Percentiles rank a stretch among this genome's conserved stretches.
These are phyloP conservation scores for Panonychus citri DNA, from an alignment of 1,140 invertebrate genomes.

Conservation along the genomic window DNA sequence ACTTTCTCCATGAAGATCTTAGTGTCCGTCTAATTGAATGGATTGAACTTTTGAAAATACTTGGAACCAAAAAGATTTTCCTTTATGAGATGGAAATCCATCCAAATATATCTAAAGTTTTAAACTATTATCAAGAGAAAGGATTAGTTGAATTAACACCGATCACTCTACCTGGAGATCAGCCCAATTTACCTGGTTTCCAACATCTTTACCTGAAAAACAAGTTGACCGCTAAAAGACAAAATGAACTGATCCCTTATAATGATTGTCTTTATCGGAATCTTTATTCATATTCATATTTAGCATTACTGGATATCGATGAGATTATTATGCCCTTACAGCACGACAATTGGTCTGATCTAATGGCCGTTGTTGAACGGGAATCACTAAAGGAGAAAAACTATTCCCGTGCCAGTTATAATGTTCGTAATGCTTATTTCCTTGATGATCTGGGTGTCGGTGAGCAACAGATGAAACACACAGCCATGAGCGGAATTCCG, in stretches of 20 bases:
- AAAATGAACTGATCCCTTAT: constrained; percentile 86
- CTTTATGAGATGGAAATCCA: constrained; percentile 76
- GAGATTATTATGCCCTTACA: constrained; percentile 80
- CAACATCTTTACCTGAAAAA: constrained; percentile 69
- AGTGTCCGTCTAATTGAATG: constrained; percentile 76
- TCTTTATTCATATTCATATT: constrained; percentile 67
- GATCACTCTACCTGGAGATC: constrained; percentile 63
- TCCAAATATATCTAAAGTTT: constrained; percentile 65
- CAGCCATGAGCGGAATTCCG: constrained; percentile 35
- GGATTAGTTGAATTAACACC: constrained; percentile 60
- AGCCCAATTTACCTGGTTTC: constrained; percentile 64
- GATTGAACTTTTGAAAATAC: constrained; percentile 59
- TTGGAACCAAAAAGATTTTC: constrained; percentile 78
- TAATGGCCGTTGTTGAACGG: constrained; percentile 43
- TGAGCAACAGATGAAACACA: constrained; percentile 16
- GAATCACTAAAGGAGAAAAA: constrained; percentile 35
- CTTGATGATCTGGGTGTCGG: constrained; percentile 46
- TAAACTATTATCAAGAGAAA: constrained; percentile 48
- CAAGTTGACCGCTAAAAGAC: constrained; percentile 64
- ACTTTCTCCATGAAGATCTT: constrained; percentile 71
- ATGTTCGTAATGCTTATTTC: constrained; percentile 81
- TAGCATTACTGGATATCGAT: constrained; percentile 72
- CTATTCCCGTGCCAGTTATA: constrained; percentile 55
- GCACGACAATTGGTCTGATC: constrained; percentile 42
- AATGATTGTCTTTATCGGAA: constrained; percentile 89